Evolutionary conservation across 2,113 vertebrate genomes (phyloP).

Genomic region (Otis tarda): DNA sequence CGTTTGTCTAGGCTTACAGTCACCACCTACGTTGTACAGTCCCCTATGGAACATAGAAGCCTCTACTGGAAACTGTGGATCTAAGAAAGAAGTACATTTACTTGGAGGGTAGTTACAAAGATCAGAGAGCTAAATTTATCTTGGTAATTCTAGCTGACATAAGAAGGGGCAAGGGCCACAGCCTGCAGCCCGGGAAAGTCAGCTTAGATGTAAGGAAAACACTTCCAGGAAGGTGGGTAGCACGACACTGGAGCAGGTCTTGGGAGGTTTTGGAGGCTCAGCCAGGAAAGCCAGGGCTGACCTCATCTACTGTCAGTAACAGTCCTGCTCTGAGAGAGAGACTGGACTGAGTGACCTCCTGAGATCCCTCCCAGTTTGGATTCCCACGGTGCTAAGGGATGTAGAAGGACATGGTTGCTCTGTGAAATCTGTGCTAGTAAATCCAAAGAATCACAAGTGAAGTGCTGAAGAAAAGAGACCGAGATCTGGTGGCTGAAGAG

Average conservation of each 20-base stretch:
- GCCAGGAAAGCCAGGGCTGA: not conserved
- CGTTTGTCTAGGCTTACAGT: not conserved
- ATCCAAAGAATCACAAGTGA: not conserved
- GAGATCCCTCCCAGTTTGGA: not conserved
- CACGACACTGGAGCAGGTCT: not conserved
- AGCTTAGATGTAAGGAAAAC: not conserved
- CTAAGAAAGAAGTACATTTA: not conserved
- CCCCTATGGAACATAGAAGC: not conserved
- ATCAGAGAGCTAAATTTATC: not conserved
- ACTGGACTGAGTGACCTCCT: not conserved
- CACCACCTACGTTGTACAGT: not conserved
- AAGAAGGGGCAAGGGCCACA: not conserved
- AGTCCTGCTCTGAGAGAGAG: not conserved
- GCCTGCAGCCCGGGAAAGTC: not conserved
- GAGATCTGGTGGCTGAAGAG: not conserved
- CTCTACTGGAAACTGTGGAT: not conserved
- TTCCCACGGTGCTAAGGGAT: not conserved
- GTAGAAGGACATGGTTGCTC: fast-evolving
- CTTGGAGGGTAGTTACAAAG: not conserved
- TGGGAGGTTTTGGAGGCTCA: not conserved
- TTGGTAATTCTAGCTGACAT: not conserved
- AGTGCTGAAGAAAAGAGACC: not conserved
- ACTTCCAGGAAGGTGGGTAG: not conserved
- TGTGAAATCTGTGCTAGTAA: not conserved
- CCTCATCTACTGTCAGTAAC: not conserved